Conservation (phyloP, 2,888 invertebrate species). For the Geophilus truncorum region DNA sequence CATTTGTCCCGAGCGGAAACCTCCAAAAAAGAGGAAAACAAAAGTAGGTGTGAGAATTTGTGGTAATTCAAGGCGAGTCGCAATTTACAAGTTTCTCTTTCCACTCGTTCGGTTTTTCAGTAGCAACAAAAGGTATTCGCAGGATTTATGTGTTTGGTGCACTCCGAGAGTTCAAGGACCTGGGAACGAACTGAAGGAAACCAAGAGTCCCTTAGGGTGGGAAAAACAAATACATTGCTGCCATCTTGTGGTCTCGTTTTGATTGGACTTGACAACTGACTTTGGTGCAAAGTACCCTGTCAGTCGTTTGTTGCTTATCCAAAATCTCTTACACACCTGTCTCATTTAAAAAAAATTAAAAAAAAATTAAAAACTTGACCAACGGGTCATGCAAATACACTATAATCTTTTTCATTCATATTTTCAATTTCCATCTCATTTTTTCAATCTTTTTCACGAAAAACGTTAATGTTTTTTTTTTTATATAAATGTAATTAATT, state of each 20-base stretch:
- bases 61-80: constrained; percentile 15
- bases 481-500: not conserved
- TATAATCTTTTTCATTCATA: not conserved
- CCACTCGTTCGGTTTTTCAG: not conserved
- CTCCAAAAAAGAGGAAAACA: not conserved
- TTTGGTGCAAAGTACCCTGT: too few relatives aligned
- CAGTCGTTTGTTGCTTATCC: too few relatives aligned
- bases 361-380: not conserved
- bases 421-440: not conserved
- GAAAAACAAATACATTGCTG: not conserved
- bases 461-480: not conserved
- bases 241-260: not conserved
- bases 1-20: not conserved
- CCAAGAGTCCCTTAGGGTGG: not conserved
- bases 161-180: constrained; percentile 3
- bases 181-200: constrained; percentile 24
- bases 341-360: not conserved
- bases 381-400: too few relatives aligned
- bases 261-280: not conserved
- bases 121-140: constrained; percentile 15
- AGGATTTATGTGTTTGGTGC: constrained; percentile 23
- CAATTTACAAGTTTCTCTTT: constrained; percentile 18
- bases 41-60: constrained; percentile 10
- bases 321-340: too few relatives aligned
- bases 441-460: not conserved